Percentiles rank a stretch among this genome's conserved stretches.
Conservation (phyloP, 1,140 invertebrate species). For the Calephelis virginiensis region DNA sequence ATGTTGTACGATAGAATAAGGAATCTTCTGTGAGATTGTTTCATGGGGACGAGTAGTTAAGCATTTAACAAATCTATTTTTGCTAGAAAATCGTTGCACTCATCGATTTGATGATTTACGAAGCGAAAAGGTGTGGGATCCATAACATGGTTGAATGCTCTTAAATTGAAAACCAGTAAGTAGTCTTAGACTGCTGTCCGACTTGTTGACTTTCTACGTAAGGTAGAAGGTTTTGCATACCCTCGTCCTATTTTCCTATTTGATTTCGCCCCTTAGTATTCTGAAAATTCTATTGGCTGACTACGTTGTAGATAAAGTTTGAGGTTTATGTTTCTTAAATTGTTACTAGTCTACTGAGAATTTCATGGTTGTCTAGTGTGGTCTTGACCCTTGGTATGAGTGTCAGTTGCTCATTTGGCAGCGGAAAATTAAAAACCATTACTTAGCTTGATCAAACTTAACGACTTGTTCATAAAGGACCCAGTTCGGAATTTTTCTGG, state of each 20-base stretch:
- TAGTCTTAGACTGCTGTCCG: background rate
- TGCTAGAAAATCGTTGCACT: conserved; percentile 1
- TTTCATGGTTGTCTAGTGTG: background rate
- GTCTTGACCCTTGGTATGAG: background rate
- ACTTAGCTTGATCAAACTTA: background rate
- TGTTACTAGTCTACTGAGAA: background rate
- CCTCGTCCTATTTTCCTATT: background rate
- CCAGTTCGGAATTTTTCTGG: background rate
- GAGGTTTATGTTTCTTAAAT: background rate
- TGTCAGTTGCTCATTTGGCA: background rate
- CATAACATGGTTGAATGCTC: background rate
- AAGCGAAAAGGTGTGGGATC: background rate
- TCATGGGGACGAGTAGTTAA: background rate
- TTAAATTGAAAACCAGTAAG: conserved; percentile 1
- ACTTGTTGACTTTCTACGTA: background rate
- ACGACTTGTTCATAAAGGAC: background rate
- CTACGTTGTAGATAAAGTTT: background rate
- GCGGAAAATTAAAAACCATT: background rate
- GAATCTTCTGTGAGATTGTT: conserved; percentile 2
- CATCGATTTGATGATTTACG: background rate
- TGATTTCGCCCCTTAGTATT: background rate
- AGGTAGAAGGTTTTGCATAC: background rate
- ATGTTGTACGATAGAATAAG: background rate
- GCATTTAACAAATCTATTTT: conserved; percentile 4
- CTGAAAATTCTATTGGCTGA: background rate